phyloP scores from a whole-genome alignment of 2,113 vertebrate genomes.

The Anhinga rufa region DNA sequence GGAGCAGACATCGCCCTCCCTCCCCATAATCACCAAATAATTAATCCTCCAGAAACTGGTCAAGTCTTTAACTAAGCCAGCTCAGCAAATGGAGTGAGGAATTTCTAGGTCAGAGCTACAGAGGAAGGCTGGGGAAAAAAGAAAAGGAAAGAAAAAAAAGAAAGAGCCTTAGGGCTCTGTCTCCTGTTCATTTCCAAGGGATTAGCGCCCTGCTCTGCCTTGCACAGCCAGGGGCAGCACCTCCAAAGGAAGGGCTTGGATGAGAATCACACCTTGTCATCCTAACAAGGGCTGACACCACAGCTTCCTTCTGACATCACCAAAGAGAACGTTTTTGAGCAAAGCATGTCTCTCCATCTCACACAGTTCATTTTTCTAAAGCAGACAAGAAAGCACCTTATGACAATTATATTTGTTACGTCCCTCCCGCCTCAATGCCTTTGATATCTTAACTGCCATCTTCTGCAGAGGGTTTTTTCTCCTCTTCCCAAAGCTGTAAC shows the following conservation, averaged over 20 bases:
- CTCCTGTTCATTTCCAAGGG: not conserved
- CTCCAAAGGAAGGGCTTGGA: not conserved
- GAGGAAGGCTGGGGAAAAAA: not conserved
- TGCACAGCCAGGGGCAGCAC: not conserved
- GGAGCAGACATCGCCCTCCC: not conserved
- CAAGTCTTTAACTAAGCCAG: not conserved
- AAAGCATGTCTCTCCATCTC: not conserved
- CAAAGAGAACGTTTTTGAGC: not conserved
- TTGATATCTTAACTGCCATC: not conserved
- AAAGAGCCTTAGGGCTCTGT: not conserved
- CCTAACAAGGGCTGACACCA: not conserved
- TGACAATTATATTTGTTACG: not conserved
- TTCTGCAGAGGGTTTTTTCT: not conserved
- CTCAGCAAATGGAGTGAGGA: not conserved
- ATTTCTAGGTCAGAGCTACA: slow-evolving; percentile 14
- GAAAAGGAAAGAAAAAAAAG: not conserved
- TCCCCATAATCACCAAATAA: not conserved
- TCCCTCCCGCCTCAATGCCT: not conserved
- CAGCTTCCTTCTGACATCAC: not conserved
- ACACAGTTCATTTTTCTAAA: not conserved
- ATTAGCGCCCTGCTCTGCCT: not conserved
- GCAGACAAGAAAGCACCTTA: not conserved
- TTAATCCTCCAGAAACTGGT: slow-evolving; percentile 6
- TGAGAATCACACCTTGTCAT: not conserved
- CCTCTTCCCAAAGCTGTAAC: not conserved